These are phyloP conservation scores for Ophioninae sp. DNA, from an alignment of 2,888 invertebrate genomes.

Conservation along the genomic window DNA sequence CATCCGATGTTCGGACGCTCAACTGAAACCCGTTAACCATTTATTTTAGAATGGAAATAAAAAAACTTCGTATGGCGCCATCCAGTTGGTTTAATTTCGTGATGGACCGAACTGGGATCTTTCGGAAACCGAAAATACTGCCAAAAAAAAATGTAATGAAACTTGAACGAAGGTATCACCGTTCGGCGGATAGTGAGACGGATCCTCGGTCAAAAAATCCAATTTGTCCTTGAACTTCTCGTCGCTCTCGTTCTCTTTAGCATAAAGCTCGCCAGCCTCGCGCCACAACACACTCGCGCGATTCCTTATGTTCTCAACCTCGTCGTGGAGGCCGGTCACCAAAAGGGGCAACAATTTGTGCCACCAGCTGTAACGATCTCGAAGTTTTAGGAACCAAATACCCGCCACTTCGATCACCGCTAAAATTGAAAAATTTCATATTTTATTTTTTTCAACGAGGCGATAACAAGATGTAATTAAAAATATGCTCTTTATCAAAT, in stretches of 20 bases:
- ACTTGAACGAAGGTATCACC: slow-evolving; percentile 70
- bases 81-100: background rate
- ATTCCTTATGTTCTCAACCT: slow-evolving; percentile 87
- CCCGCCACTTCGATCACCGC: slow-evolving; percentile 91
- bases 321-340: slow-evolving; percentile 92
- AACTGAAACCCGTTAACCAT: slow-evolving; percentile 80
- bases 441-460: background rate
- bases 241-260: slow-evolving; percentile 93
- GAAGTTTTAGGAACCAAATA: slow-evolving; percentile 88
- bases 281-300: slow-evolving; percentile 87
- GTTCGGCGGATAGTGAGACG: slow-evolving; percentile 88
- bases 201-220: slow-evolving; percentile 87
- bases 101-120: background rate
- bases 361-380: slow-evolving; percentile 95
- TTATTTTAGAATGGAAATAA: slow-evolving; percentile 5
- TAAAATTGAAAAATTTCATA: slow-evolving; percentile 65
- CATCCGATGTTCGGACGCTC: slow-evolving; percentile 94
- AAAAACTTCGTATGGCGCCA: slow-evolving; percentile 27
- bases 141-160: background rate
- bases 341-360: slow-evolving; percentile 92
- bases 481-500: no score
- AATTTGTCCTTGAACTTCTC: slow-evolving; percentile 88
- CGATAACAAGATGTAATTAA: background rate
- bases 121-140: background rate
- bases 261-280: slow-evolving; percentile 89